Evolutionary conservation across 2,797 vertebrate genomes (phyloP), one percentile per base, ranked within the genome.

Genomic region (Ptychobarbus kaznakovi): DNA sequence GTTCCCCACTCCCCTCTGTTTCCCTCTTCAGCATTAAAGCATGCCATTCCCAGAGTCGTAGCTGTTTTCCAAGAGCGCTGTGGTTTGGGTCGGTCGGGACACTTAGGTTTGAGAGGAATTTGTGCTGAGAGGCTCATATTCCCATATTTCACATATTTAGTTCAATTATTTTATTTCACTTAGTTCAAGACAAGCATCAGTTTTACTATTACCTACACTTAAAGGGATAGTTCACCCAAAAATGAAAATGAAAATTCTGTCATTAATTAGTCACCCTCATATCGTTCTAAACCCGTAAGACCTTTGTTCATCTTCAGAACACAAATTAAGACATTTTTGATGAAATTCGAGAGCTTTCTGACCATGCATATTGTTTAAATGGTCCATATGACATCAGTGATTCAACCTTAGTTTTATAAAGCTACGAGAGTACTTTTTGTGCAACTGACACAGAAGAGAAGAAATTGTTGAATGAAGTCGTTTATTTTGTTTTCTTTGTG

Each of bases 1-100:
- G 81, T n/a, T 53, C 6, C 25, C 18, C 61, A 76, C 11, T 49
- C 16, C 72, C 49, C 90, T 87, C 66, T 76, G 58, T 87, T 81
- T 49, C 40, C 68, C 61, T 28, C 56, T 70, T 44, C 44, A 32
- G 53, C 58, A 49, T 32, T 77, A 20, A 78, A 58, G 28, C 73
- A n/a, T 46, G 32, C 38, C 25, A 56, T 80, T 86, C 73, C 28
- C 53, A 63, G 61, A 63, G 22, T 25, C 7, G 6, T 61, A 65
- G 28, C 32, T 35, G 32, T 79, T 66, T 79, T 44, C 28, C 75
- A 44, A 51, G 77, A 70, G 2, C 6, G 8, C 49, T 72, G 42
- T 66, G 78, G 61, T 80, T 80, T 80, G 42, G 78, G 61, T 68
- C 49, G 44, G 78, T 49, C 16, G 2, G 58, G 77, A 79, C 58